These are phyloP conservation scores for Ceyx margarethae DNA, from an alignment of 2,113 vertebrate species.

Conservation along the genomic window DNA sequence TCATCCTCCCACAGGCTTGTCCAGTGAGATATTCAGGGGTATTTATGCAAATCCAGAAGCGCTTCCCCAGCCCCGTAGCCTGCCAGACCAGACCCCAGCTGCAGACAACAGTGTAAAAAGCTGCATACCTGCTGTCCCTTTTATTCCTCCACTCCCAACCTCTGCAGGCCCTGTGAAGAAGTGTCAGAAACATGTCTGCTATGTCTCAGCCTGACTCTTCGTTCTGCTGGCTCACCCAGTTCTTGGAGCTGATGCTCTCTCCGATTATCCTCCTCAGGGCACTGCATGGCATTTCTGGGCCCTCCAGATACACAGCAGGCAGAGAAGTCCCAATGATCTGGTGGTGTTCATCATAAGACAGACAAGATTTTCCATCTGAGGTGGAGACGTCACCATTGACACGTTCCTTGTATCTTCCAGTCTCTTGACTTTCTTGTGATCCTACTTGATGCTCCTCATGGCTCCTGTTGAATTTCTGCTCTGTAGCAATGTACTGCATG, in stretches of 20 bases:
- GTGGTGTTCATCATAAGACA: conserved; percentile 26
- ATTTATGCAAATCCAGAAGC: conserved; percentile 31
- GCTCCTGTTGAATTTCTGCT: conserved; percentile 19
- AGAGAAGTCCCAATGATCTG: conserved; percentile 47
- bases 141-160: conserved; percentile 59
- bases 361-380: conserved; percentile 39
- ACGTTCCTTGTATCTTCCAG: neutral
- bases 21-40: neutral
- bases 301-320: conserved; percentile 56
- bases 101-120: conserved; percentile 33
- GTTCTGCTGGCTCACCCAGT: conserved; percentile 56
- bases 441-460: neutral
- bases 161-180: conserved; percentile 56
- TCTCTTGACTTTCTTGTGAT: conserved; percentile 24
- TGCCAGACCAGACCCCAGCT: conserved; percentile 21
- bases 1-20: neutral
- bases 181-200: conserved; percentile 44
- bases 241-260: conserved; percentile 56
- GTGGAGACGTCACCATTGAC: conserved; percentile 17
- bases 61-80: conserved; percentile 3
- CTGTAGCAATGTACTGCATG: neutral
- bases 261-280: conserved; percentile 54
- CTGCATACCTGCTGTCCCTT: conserved; percentile 64
- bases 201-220: conserved; percentile 57
- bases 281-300: conserved; percentile 54